A percentile compares a stretch with the other conserved stretches of the same genome.
Conservation (phyloP, 1,140 invertebrate species). For the Maconellicoccus hirsutus region DNA sequence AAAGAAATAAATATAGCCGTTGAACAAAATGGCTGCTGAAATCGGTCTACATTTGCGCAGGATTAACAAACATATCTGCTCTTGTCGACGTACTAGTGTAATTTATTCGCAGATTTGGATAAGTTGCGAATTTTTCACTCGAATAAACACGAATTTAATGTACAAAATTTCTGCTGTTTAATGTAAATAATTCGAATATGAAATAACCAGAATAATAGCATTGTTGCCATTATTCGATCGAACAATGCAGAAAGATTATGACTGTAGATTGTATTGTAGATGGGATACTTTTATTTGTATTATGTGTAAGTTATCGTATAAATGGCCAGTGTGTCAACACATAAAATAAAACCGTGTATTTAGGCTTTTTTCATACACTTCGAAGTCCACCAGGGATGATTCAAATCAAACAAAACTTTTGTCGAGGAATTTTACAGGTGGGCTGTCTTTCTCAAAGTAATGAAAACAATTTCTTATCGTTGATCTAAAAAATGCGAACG, state of each 20-base stretch:
- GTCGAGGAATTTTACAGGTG: too few species aligned
- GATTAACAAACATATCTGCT: conserved; percentile 4
- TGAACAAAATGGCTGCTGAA: neutral
- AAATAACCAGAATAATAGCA: neutral
- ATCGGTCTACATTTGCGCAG: neutral
- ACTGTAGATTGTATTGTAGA: too few species aligned
- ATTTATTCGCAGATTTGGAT: neutral
- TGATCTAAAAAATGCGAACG: too few species aligned
- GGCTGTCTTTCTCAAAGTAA: too few species aligned
- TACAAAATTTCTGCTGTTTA: neutral
- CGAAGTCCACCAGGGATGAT: too few species aligned
- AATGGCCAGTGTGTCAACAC: too few species aligned
- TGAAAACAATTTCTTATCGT: too few species aligned
- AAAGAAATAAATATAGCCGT: conserved; percentile 3
- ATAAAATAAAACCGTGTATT: too few species aligned
- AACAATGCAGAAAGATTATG: neutral
- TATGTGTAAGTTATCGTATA: too few species aligned
- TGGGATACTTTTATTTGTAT: too few species aligned
- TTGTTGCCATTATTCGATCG: neutral
- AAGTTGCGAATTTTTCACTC: conserved; percentile 3
- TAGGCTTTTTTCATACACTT: too few species aligned
- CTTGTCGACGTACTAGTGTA: neutral
- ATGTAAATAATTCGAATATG: neutral
- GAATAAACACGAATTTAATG: neutral
- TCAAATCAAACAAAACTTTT: too few species aligned